Evolutionary conservation across 2,113 vertebrate species (phyloP).

Genomic region (Actinemys pallida): DNA sequence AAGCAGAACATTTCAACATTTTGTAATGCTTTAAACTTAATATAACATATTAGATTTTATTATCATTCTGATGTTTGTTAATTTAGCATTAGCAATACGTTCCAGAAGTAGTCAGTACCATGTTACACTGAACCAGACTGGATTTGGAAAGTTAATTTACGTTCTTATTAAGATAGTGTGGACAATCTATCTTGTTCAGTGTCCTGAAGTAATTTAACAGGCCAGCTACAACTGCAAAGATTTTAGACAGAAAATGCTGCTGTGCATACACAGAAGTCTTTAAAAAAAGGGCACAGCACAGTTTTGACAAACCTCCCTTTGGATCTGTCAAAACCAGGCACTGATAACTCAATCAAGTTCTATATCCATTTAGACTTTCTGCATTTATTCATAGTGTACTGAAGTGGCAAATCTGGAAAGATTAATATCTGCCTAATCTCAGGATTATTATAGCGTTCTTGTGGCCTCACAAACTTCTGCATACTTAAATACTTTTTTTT

Average conservation of each 20-base stretch:
- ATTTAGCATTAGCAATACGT: constrained; percentile 19
- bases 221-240: constrained; percentile 25
- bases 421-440: constrained; percentile 78
- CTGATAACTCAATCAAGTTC: constrained; percentile 45
- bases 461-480: constrained; percentile 87
- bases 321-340: constrained; percentile 41
- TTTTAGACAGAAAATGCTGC: constrained; percentile 16
- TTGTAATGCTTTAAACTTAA: constrained; percentile 24
- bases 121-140: background rate
- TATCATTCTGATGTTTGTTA: constrained; percentile 31
- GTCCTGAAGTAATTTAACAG: constrained; percentile 24
- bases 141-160: constrained; percentile 21
- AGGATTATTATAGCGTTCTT: constrained; percentile 83
- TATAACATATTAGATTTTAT: constrained; percentile 17
- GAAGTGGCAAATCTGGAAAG: constrained; percentile 79
- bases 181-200: background rate
- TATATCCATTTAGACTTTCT: constrained; percentile 46
- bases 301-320: constrained; percentile 40
- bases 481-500: constrained; percentile 74
- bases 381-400: constrained; percentile 49
- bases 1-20: constrained; percentile 38
- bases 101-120: constrained; percentile 13
- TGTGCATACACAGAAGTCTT: constrained; percentile 2
- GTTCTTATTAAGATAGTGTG: background rate
- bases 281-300: constrained; percentile 30